Percentiles rank a stretch among this genome's conserved stretches.
phyloP scores from a whole-genome alignment of 2,113 vertebrate species.

The Tragulus kanchil region DNA sequence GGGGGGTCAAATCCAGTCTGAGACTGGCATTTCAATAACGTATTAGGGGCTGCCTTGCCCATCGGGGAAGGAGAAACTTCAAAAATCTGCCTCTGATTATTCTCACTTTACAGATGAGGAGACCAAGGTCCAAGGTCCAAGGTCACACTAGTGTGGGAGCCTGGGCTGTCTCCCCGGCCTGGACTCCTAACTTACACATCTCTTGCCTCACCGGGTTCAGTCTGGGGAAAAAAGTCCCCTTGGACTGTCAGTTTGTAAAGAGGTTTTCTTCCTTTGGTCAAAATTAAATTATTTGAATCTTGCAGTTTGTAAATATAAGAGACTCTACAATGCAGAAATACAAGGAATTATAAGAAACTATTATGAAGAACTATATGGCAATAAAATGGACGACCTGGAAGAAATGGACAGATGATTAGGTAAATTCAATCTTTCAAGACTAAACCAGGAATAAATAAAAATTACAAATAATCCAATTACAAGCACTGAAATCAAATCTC shows the following conservation, averaged over 20 bases:
- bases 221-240: not conserved
- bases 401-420: no score
- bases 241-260: not conserved
- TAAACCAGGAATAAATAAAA: no score
- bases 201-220: not conserved
- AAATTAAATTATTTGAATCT: constrained; percentile 46
- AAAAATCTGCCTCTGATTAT: not conserved
- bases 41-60: no score
- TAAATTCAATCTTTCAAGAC: no score
- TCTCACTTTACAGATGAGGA: not conserved
- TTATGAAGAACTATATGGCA: no score
- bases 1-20: no score
- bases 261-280: constrained; percentile 35
- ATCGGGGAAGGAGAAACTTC: not conserved
- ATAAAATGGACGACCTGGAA: no score
- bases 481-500: no score
- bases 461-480: no score
- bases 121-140: not conserved
- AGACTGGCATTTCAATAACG: not conserved
- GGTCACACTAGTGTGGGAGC: not conserved
- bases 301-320: not conserved
- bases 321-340: not conserved
- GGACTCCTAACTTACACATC: not conserved
- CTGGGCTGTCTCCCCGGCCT: not conserved
- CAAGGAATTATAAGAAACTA: no score